Conservation (phyloP, 30 jellyfish, hydroid and myxozoan genomes). For the Chrysaora quinquecirrha region DNA sequence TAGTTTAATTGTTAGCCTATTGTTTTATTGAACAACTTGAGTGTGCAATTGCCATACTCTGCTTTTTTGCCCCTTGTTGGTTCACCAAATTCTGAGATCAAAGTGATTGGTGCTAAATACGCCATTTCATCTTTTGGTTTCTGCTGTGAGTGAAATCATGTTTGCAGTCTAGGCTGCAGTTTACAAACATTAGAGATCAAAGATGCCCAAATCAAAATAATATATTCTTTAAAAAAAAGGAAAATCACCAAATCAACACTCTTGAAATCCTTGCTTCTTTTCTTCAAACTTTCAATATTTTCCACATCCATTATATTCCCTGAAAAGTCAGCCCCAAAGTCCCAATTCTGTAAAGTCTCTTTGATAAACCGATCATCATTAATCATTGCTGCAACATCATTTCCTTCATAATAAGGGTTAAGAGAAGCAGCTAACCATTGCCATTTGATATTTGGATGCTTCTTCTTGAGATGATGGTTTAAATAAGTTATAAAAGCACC, state of each 20-base stretch:
- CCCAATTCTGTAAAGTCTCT: constrained; percentile 79
- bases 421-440: constrained; percentile 92
- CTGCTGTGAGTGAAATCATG: too few species aligned
- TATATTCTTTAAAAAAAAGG: too few species aligned
- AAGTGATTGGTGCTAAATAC: too few species aligned
- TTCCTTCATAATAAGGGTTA: constrained; percentile 97
- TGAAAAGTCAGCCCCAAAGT: constrained; percentile 87
- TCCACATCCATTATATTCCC: constrained; percentile 73
- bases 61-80: too few species aligned
- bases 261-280: constrained; percentile 8
- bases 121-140: too few species aligned
- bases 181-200: too few species aligned
- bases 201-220: too few species aligned
- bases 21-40: too few species aligned
- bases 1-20: too few species aligned
- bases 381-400: constrained; percentile 72
- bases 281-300: constrained; percentile 36
- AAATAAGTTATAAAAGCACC: constrained; percentile 97
- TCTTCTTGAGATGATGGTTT: constrained; percentile 76
- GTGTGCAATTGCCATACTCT: too few species aligned
- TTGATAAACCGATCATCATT: constrained; percentile 85
- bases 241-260: constrained; percentile 48
- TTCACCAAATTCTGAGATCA: too few species aligned
- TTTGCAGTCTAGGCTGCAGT: too few species aligned
- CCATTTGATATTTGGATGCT: constrained; percentile 47